Evolutionary conservation across 2,113 vertebrate species (phyloP).

Genomic region (Casuarius casuarius): DNA sequence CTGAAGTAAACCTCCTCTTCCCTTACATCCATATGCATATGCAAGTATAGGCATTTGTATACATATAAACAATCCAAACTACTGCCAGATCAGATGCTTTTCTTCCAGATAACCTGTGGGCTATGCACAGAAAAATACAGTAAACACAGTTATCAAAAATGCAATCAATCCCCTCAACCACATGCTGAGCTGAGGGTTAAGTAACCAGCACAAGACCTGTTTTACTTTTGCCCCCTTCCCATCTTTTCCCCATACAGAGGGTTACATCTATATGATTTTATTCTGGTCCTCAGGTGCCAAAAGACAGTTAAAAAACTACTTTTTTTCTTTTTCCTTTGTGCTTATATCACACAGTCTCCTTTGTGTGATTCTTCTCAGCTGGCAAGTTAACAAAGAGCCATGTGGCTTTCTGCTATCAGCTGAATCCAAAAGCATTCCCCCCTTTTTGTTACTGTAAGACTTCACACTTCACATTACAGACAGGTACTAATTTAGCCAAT

Average conservation of each 20-base stretch:
- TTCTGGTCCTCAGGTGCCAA: neutral
- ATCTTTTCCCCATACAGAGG: accelerated
- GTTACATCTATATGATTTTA: neutral
- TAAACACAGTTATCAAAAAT: constrained; percentile 17
- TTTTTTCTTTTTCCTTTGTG: neutral
- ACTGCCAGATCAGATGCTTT: neutral
- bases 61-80: neutral
- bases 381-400: neutral
- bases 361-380: neutral
- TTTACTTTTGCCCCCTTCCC: neutral
- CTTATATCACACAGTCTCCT: neutral
- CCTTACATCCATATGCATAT: neutral
- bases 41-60: neutral
- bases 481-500: neutral
- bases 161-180: neutral
- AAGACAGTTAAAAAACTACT: neutral
- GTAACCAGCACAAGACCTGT: neutral
- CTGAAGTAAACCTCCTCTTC: neutral
- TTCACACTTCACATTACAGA: neutral
- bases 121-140: neutral
- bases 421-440: neutral
- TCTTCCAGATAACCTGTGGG: constrained; percentile 1
- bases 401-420: neutral
- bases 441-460: neutral
- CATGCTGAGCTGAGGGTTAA: neutral